Percentiles rank a stretch among this genome's conserved stretches.
phyloP scores from a whole-genome alignment of 2,113 vertebrate species.

The Ceyx cyanopectus region DNA sequence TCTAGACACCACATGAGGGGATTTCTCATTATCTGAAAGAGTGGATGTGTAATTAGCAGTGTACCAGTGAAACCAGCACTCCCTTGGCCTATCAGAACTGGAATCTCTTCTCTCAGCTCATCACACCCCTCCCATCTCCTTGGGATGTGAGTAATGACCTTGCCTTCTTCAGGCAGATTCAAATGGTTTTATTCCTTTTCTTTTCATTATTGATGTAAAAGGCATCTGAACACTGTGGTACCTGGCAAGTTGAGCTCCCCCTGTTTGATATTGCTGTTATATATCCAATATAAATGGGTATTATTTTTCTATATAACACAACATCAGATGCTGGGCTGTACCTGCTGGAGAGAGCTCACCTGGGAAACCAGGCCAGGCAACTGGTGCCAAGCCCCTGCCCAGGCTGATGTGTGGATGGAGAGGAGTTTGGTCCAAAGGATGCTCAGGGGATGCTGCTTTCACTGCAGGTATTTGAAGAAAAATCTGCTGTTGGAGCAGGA shows the following conservation, averaged over 20 bases:
- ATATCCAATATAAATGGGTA: no score
- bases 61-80: neutral
- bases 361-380: conserved; percentile 11
- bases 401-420: conserved; percentile 51
- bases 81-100: conserved; percentile 11
- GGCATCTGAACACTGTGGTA: neutral
- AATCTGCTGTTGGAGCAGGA: conserved; percentile 26
- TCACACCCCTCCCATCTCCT: neutral
- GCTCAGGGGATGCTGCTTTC: conserved; percentile 27
- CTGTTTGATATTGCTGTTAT: neutral
- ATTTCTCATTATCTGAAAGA: neutral
- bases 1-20: neutral
- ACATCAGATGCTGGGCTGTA: neutral
- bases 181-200: neutral
- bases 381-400: neutral
- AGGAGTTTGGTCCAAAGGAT: conserved; percentile 24
- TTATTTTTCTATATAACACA: no score
- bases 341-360: neutral
- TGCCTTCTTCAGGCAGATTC: neutral
- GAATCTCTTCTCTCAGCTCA: conserved; percentile 34
- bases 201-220: neutral
- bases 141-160: conserved; percentile 22
- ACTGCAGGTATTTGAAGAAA: conserved; percentile 46
- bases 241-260: neutral
- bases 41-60: conserved; percentile 36